Evolutionary conservation across 2,888 invertebrate genomes (phyloP), one percentile per base, ranked within the genome.

Genomic region (Daptonema setosum): DNA sequence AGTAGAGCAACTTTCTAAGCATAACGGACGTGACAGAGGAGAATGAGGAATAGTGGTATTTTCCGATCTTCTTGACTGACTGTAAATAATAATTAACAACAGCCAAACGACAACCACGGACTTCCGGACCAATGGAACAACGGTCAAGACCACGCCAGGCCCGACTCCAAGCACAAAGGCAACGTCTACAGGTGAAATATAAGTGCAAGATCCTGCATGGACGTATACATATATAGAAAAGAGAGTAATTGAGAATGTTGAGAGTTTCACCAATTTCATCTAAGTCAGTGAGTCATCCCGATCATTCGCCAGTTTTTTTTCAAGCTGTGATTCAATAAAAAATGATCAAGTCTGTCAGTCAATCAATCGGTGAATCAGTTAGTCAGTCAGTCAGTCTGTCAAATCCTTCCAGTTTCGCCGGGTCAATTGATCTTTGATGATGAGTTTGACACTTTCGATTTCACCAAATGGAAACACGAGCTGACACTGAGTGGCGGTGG

Each of bases 381-480:
- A n/a, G n/a, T n/a, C n/a, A n/a, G n/a, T 35, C 11, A 45, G 11
- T n/a, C 11, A 24, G 8, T 51, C 3, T 26, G 8, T 51, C n/a
- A n/a, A n/a, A 2, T 51, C 2, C 28, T 51, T 51, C 11, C 54
- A 43, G 54, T 20, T 5, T 2, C n/a, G 20, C 25, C 41, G 11
- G 55, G 48, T 22, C 55, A 55, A 24, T 47, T 57, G 28, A 56
- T 82, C 65, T 81, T 81, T 64, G 67, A 77, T 11, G 80, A 81
- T 30, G 76, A 79, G 28, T 81, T 81, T 67, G 70, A 79, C 26
- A 69, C 68, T 1, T 74, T 81, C 20, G 76, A 81, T 65, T 69
- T 78, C 1, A 74, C 76, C 60, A 78, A 73, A 61, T 81, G 81
- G 81, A 75, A 79, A 64, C 80, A 81, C 65, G 81, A 81, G 68